These are phyloP conservation scores for Globia sparganii DNA, from an alignment of 2,888 invertebrate species.

Conservation along the genomic window DNA sequence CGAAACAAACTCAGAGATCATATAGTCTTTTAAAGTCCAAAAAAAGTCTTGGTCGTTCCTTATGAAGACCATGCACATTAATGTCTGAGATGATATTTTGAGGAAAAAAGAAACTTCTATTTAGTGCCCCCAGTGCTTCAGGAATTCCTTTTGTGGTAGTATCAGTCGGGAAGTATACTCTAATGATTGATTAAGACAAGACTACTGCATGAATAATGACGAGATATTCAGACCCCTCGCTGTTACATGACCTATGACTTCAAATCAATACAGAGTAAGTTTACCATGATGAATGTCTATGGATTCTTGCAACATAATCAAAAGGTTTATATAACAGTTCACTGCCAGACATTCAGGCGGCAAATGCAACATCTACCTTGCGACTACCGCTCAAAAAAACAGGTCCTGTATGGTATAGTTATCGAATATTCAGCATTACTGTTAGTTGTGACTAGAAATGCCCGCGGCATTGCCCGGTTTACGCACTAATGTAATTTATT, in stretches of 20 bases:
- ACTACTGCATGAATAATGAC: slow-evolving; percentile 24
- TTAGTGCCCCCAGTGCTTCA: neutral
- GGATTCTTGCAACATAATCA: slow-evolving; percentile 13
- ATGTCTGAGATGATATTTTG: too few species aligned
- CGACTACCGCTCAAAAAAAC: slow-evolving; percentile 43
- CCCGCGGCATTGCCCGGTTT: slow-evolving; percentile 42
- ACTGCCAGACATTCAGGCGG: slow-evolving; percentile 59
- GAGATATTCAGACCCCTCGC: neutral
- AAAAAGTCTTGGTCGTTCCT: neutral
- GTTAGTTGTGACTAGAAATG: slow-evolving; percentile 37
- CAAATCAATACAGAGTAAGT: slow-evolving; percentile 9
- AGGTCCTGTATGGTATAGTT: slow-evolving; percentile 53
- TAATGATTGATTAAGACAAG: slow-evolving; percentile 11
- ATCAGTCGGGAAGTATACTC: neutral
- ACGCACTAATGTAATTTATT: slow-evolving; percentile 54
- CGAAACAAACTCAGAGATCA: neutral
- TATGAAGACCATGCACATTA: neutral
- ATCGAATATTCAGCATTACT: slow-evolving; percentile 46
- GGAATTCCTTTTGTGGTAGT: neutral
- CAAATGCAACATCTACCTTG: slow-evolving; percentile 25
- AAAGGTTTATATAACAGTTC: slow-evolving; percentile 38
- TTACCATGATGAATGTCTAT: neutral
- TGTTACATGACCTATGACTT: slow-evolving; percentile 10
- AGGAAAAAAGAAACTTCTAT: neutral
- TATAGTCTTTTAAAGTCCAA: neutral